Conservation (phyloP, 2,113 vertebrate genomes). For the Heterochromis multidens region DNA sequence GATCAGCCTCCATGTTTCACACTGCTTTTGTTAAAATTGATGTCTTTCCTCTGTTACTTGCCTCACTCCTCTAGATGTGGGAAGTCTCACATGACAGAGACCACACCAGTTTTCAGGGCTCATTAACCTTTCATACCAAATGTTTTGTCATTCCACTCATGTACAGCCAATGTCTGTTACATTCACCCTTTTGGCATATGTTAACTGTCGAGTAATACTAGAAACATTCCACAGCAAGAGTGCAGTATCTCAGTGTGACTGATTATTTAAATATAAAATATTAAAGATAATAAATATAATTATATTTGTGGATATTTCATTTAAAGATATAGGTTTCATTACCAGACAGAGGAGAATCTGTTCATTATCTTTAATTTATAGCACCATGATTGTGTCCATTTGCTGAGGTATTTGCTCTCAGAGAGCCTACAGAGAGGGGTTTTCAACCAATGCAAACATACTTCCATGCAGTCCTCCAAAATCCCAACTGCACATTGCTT, state of each 20-base stretch:
- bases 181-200: conserved; percentile 14
- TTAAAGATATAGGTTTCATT: not conserved
- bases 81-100: conserved; percentile 42
- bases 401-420: not conserved
- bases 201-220: conserved; percentile 19
- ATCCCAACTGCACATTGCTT: too few relatives aligned
- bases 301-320: not conserved
- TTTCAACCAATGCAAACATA: not conserved
- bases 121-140: conserved; percentile 63
- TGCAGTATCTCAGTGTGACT: not conserved
- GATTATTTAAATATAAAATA: not conserved
- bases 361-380: not conserved
- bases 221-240: not conserved
- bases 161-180: conserved; percentile 7
- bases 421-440: not conserved
- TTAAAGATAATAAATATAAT: not conserved
- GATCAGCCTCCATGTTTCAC: not conserved
- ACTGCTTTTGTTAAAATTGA: not conserved
- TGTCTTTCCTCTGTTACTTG: not conserved
- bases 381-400: not conserved
- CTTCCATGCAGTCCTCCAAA: too few relatives aligned
- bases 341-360: not conserved
- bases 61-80: conserved; percentile 6
- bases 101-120: conserved; percentile 26
- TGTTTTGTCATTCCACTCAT: conserved; percentile 51